Evolutionary conservation across 2,113 vertebrate genomes (phyloP).

Genomic region (Peromyscus leucopus): DNA sequence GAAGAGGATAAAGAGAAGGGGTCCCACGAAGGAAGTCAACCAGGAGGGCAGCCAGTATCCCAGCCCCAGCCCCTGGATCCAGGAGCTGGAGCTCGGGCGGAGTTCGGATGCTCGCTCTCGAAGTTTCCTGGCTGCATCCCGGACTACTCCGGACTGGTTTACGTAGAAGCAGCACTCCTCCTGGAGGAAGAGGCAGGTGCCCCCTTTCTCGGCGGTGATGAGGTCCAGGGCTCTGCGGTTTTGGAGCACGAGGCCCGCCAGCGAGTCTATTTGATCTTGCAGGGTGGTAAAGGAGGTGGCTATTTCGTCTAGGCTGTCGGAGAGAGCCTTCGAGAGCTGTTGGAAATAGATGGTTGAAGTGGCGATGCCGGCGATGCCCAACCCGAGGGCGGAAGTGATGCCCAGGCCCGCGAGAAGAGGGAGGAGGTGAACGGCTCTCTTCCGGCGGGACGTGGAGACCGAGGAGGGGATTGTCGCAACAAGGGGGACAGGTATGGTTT

Average conservation of each 20-base stretch:
- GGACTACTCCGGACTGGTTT: not conserved
- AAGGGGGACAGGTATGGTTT: not conserved
- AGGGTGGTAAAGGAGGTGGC: not conserved
- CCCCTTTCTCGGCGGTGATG: not conserved
- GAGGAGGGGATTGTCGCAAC: not conserved
- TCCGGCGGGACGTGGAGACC: not conserved
- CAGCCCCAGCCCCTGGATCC: not conserved
- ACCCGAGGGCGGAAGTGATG: not conserved
- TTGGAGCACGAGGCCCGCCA: not conserved
- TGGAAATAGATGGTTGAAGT: not conserved
- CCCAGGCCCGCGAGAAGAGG: not conserved
- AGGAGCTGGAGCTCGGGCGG: not conserved
- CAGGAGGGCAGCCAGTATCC: not conserved
- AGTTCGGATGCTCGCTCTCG: not conserved
- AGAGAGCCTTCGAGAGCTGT: constrained; percentile 2
- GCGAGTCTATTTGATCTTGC: not conserved
- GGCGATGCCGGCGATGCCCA: not conserved
- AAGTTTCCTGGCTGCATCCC: not conserved
- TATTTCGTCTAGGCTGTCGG: not conserved
- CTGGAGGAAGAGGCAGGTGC: not conserved
- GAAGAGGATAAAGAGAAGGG: not conserved
- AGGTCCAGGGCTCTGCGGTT: not conserved
- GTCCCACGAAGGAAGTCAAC: not conserved
- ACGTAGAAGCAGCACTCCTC: not conserved
- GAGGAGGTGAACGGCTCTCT: not conserved